These are phyloP conservation scores for Podabrus alpinus DNA, from an alignment of 2,888 invertebrate species.

Conservation along the genomic window DNA sequence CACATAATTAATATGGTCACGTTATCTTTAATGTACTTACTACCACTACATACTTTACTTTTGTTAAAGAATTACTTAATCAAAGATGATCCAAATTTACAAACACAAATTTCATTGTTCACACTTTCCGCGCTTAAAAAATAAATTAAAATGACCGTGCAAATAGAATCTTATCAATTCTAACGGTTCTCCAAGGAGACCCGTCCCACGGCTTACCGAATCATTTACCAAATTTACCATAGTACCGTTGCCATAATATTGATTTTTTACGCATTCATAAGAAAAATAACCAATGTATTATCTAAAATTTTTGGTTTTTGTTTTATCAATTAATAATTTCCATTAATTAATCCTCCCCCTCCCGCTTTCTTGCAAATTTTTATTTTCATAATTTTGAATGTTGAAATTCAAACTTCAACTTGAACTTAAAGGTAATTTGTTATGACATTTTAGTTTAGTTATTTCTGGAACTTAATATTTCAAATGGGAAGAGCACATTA, in stretches of 20 bases:
- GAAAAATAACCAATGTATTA: too few species aligned
- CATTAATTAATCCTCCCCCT: too few species aligned
- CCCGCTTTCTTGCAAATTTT: too few species aligned
- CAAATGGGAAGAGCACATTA: too few species aligned
- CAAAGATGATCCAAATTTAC: not conserved
- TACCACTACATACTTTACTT: not conserved
- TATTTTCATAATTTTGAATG: too few species aligned
- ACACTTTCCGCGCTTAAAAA: not conserved
- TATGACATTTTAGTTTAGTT: too few species aligned
- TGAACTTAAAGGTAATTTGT: too few species aligned
- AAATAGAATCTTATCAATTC: not conserved
- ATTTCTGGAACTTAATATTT: too few species aligned
- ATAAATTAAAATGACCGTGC: not conserved
- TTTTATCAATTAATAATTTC: too few species aligned
- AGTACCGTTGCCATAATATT: not conserved
- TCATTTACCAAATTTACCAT: not conserved
- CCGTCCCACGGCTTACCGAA: not conserved
- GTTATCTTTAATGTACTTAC: not conserved
- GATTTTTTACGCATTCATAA: too few species aligned
- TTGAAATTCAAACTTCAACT: too few species aligned
- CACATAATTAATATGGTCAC: constrained; percentile 33
- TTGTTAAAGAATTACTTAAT: not conserved
- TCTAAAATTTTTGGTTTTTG: too few species aligned
- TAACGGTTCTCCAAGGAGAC: not conserved
- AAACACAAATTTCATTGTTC: not conserved